Conservation (phyloP, 2,797 vertebrate genomes). For the Ibycter americanus region DNA sequence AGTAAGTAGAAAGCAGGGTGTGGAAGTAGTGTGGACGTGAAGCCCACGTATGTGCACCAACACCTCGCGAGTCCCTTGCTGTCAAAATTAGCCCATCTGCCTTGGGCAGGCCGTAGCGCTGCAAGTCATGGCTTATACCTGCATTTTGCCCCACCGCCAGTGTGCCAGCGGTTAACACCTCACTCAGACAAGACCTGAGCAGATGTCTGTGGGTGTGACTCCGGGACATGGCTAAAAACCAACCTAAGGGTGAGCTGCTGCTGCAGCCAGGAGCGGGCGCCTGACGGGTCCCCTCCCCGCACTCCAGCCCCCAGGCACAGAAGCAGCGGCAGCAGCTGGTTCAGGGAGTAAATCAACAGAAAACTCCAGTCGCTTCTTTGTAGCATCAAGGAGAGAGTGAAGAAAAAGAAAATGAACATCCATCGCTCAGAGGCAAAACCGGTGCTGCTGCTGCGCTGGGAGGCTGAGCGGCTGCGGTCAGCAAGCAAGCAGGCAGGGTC, state of each 20-base stretch:
- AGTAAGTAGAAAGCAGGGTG: not conserved
- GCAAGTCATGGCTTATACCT: not conserved
- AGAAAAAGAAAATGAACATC: not conserved
- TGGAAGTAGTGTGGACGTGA: not conserved
- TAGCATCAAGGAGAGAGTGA: not conserved
- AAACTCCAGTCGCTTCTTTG: fast-evolving
- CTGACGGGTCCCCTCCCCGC: fast-evolving
- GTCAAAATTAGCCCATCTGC: not conserved
- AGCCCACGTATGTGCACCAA: not conserved
- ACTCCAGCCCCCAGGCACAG: not conserved
- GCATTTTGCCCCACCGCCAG: fast-evolving
- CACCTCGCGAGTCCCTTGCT: fast-evolving
- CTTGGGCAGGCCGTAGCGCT: not conserved
- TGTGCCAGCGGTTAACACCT: not conserved
- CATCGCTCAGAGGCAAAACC: not conserved
- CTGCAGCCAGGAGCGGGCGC: fast-evolving
- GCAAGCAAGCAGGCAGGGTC: not conserved
- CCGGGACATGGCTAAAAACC: not conserved
- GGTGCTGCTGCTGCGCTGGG: not conserved
- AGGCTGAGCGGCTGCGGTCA: not conserved
- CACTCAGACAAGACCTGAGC: not conserved
- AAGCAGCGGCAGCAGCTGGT: not conserved
- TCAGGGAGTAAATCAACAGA: not conserved
- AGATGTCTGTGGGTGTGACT: not conserved
- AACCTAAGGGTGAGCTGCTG: not conserved